Percentiles rank a stretch among this genome's conserved stretches.
phyloP scores from a whole-genome alignment of 2,888 invertebrate species.

The Cetonia aurata region DNA sequence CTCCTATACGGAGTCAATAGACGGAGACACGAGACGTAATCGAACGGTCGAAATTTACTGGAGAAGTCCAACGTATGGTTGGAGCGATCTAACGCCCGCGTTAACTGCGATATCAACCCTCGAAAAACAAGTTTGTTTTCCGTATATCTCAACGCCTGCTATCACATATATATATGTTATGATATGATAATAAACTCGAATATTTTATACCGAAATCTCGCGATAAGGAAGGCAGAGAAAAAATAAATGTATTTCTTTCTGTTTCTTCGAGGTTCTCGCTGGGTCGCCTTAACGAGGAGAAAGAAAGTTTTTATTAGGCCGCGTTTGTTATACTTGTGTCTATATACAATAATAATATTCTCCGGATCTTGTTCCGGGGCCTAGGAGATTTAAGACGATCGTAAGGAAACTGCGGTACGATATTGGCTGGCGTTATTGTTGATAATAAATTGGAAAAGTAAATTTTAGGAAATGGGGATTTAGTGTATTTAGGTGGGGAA shows the following conservation, averaged over 20 bases:
- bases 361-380: no score
- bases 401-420: no score
- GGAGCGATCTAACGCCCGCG: constrained; percentile 1
- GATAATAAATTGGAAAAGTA: no score
- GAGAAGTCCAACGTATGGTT: not conserved
- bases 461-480: no score
- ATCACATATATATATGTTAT: not conserved
- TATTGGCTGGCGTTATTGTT: no score
- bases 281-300: constrained; percentile 13
- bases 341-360: no score
- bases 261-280: constrained; percentile 13
- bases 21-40: constrained; percentile 5
- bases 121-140: constrained; percentile 38
- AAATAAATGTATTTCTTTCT: constrained; percentile 5
- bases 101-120: constrained; percentile 30
- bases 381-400: no score
- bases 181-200: constrained; percentile 31
- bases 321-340: no score
- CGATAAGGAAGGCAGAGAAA: constrained; percentile 5
- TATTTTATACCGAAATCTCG: constrained; percentile 30
- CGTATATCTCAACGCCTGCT: constrained; percentile 4
- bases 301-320: not conserved
- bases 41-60: constrained; percentile 6
- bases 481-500: no score
- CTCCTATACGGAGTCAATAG: constrained; percentile 7